phyloP scores from a whole-genome alignment of 92 coral and sea anemone genomes.

The Zoanthus sansibaricus region DNA sequence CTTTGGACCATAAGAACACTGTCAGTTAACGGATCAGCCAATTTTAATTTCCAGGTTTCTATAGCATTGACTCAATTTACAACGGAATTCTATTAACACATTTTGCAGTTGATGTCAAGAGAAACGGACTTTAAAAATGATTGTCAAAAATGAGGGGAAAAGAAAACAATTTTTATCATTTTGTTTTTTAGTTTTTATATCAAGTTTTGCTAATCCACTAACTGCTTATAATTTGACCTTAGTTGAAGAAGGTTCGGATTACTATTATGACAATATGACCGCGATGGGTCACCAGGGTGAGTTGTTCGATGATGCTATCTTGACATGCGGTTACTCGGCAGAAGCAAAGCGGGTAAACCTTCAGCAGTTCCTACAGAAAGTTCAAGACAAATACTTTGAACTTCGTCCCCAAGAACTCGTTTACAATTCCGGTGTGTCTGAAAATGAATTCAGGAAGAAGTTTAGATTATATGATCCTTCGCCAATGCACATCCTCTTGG shows the following conservation, averaged over 20 bases:
- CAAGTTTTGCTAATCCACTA: neutral
- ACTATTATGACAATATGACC: constrained; percentile 3
- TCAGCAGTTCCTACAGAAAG: constrained; percentile 18
- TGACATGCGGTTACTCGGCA: constrained; percentile 5
- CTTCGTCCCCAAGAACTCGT: constrained; percentile 43
- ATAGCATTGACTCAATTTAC: too few relatives aligned
- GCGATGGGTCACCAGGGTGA: neutral
- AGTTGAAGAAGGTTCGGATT: neutral
- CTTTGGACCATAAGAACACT: too few relatives aligned
- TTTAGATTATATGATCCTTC: constrained; percentile 37
- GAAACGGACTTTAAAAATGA: neutral
- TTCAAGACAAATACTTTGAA: constrained; percentile 27
- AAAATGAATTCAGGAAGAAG: neutral
- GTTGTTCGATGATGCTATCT: neutral
- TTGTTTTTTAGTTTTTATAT: neutral
- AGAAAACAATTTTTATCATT: neutral
- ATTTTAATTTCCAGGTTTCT: too few relatives aligned
- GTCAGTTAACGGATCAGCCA: too few relatives aligned
- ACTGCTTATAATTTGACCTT: neutral
- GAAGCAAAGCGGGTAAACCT: constrained; percentile 26
- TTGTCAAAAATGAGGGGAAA: neutral
- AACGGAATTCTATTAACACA: too few relatives aligned
- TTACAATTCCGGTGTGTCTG: constrained; percentile 27
- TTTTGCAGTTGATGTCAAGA: too few relatives aligned
- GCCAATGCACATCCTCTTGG: constrained; percentile 1